Evolutionary conservation across 2,888 invertebrate species (phyloP).

Genomic region (Dexiosoma caninum): DNA sequence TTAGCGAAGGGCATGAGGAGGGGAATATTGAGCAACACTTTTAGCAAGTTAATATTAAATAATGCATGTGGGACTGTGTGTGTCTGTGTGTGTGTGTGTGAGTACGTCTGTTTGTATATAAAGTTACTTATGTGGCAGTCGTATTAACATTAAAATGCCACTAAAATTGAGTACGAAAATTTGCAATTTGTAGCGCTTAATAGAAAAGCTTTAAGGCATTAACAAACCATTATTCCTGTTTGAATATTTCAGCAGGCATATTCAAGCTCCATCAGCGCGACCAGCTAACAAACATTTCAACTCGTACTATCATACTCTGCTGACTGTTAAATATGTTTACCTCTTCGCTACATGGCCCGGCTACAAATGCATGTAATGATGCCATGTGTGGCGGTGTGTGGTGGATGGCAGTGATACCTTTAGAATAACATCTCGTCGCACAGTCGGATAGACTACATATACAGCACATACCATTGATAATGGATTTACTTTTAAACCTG

Average conservation of each 20-base stretch:
- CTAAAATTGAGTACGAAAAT: slow-evolving; percentile 54
- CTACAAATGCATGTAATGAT: not conserved
- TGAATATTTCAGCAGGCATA: slow-evolving; percentile 49
- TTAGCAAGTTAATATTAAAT: not conserved
- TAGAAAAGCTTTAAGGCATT: slow-evolving; percentile 55
- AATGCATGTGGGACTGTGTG: too few relatives aligned
- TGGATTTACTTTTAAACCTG: slow-evolving; percentile 42
- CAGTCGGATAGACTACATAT: slow-evolving; percentile 6
- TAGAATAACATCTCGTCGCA: slow-evolving; percentile 9
- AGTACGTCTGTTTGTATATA: not conserved
- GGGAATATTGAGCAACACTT: not conserved
- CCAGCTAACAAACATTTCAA: not conserved
- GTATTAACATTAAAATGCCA: slow-evolving; percentile 55
- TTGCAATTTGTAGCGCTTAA: slow-evolving; percentile 56
- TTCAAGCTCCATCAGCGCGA: not conserved
- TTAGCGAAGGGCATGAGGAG: not conserved
- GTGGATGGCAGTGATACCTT: slow-evolving; percentile 5
- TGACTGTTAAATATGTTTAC: not conserved
- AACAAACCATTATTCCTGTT: slow-evolving; percentile 55
- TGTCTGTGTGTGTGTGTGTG: not conserved
- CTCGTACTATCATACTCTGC: not conserved
- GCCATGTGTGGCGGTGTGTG: not conserved
- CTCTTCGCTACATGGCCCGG: not conserved
- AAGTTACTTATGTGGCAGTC: not conserved
- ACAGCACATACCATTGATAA: slow-evolving; percentile 44